Percentiles rank a stretch among this genome's conserved stretches.
phyloP scores from a whole-genome alignment of 2,888 invertebrate species.

The Malacosoma neustria region DNA sequence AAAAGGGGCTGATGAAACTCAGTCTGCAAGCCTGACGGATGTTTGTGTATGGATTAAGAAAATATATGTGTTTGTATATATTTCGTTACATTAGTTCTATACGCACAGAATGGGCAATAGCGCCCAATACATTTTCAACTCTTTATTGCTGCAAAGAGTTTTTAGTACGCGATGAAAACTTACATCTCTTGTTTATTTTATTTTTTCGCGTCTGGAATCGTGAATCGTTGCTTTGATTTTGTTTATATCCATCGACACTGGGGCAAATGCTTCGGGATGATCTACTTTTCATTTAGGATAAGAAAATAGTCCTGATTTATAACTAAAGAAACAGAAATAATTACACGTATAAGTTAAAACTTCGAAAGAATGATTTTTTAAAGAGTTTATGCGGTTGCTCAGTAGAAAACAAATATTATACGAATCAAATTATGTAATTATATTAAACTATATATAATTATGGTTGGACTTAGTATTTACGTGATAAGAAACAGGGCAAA shows the following conservation, averaged over 20 bases:
- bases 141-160: slow-evolving; percentile 18
- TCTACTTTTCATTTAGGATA: neutral
- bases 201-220: slow-evolving; percentile 22
- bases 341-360: too few relatives aligned
- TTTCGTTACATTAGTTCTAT: slow-evolving; percentile 16
- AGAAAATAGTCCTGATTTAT: neutral
- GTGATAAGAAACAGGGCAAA: too few relatives aligned
- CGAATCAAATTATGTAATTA: too few relatives aligned
- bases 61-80: slow-evolving; percentile 35
- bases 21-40: slow-evolving; percentile 40
- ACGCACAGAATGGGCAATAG: slow-evolving; percentile 11
- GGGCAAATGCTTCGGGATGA: neutral
- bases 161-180: slow-evolving; percentile 28
- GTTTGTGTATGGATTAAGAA: slow-evolving; percentile 43
- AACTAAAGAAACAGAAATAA: too few relatives aligned
- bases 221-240: slow-evolving; percentile 11
- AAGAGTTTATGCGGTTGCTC: too few relatives aligned
- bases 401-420: too few relatives aligned
- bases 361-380: too few relatives aligned
- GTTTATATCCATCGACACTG: neutral
- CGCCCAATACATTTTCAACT: slow-evolving; percentile 31
- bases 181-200: slow-evolving; percentile 23
- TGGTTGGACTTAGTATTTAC: too few relatives aligned
- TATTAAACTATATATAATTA: too few relatives aligned
- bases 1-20: slow-evolving; percentile 56